Conservation (phyloP, 1,140 invertebrate genomes). For the Drosophila carrolli region DNA sequence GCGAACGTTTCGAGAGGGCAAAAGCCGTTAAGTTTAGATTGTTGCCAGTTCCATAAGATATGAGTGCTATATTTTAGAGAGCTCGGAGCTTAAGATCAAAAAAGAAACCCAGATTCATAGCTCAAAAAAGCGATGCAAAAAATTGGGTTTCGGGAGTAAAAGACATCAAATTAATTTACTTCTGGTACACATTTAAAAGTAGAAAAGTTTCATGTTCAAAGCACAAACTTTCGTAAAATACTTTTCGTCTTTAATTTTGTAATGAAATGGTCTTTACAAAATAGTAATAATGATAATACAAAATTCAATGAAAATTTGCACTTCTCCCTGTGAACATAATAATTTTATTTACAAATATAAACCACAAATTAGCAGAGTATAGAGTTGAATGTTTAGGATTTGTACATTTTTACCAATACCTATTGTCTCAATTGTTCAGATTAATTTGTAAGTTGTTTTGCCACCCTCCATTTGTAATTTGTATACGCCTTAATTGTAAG, state of each 20-base stretch:
- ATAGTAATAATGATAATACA: too few relatives aligned
- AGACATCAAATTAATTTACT: too few relatives aligned
- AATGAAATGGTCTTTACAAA: too few relatives aligned
- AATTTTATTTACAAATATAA: conserved; percentile 9
- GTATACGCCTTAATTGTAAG: conserved; percentile 22
- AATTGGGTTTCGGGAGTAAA: neutral
- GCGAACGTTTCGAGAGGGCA: conserved; percentile 8
- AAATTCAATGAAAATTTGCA: neutral
- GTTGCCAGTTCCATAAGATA: neutral
- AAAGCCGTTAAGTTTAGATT: conserved; percentile 25
- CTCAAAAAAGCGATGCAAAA: neutral
- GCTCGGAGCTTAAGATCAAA: neutral
- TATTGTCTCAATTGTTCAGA: conserved; percentile 20
- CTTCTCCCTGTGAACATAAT: neutral
- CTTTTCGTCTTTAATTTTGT: too few relatives aligned
- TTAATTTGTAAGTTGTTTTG: conserved; percentile 13
- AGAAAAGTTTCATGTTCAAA: too few relatives aligned
- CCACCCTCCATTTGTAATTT: conserved; percentile 10
- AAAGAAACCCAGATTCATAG: neutral
- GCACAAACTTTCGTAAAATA: too few relatives aligned
- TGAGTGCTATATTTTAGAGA: neutral
- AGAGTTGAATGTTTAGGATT: neutral
- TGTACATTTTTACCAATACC: neutral
- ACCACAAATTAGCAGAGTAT: conserved; percentile 19
- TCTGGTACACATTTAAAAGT: too few relatives aligned